A percentile compares a stretch with the other conserved stretches of the same genome.
phyloP scores from a whole-genome alignment of 2,888 invertebrate genomes.

The Drosophila falleni region DNA sequence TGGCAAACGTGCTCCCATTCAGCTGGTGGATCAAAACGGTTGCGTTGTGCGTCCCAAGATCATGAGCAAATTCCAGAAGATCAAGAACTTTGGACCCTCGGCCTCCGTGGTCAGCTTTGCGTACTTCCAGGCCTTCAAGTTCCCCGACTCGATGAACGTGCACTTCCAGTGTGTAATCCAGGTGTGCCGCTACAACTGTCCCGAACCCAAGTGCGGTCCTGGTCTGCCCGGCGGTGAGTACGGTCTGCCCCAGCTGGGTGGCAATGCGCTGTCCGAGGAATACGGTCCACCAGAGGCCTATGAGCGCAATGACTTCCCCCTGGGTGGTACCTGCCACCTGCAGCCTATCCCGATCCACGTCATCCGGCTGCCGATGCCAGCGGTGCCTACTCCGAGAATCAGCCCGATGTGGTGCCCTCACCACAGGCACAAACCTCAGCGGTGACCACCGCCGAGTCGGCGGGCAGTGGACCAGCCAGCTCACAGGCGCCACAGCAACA shows the following conservation, averaged over 20 bases:
- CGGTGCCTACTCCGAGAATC: conserved; percentile 93
- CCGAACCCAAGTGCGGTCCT: conserved; percentile 94
- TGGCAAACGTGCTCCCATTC: conserved; percentile 96
- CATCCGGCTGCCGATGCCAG: conserved; percentile 94
- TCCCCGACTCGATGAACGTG: conserved; percentile 98
- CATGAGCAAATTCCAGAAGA: conserved; percentile 98
- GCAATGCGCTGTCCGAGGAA: conserved; percentile 88
- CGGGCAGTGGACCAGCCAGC: conserved; percentile 85
- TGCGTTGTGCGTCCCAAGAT: conserved; percentile 97
- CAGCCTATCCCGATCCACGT: conserved; percentile 94
- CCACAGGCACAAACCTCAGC: conserved; percentile 93
- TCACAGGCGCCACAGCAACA: conserved; percentile 86
- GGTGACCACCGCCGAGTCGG: conserved; percentile 88
- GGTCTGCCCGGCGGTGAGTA: conserved; percentile 88
- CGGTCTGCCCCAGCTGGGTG: conserved; percentile 87
- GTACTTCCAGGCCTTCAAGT: conserved; percentile 98
- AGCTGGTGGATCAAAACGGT: conserved; percentile 96
- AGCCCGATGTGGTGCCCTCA: conserved; percentile 92
- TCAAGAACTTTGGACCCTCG: conserved; percentile 97
- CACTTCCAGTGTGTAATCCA: conserved; percentile 99
- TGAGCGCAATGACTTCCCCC: conserved; percentile 89
- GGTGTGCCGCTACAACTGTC: conserved; percentile 96
- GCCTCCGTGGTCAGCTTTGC: conserved; percentile 97
- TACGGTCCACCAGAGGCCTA: conserved; percentile 87
- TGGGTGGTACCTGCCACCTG: conserved; percentile 91